Evolutionary conservation across 2,113 vertebrate genomes (phyloP), one percentile per base, ranked within the genome.

Genomic region (Sceloporus tristichus): DNA sequence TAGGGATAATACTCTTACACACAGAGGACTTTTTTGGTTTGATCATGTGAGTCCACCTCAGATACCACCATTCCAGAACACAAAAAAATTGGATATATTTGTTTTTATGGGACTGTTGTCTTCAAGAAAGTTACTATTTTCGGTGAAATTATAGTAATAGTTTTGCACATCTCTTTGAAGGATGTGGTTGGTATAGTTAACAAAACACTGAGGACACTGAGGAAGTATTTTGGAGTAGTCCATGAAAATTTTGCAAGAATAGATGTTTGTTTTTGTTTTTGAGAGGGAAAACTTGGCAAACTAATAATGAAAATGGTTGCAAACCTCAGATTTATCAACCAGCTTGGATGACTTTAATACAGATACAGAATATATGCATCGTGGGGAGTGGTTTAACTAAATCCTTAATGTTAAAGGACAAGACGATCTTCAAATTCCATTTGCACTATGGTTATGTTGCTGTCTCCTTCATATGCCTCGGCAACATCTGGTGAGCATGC

Each of bases 391-490:
- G 76, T 94, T 95, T 94, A 85, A 76, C 38, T 82, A 89, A 93
- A 53, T 86, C 29, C 84, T 88, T 83, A 88, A 90, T 91, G 92
- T 19, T 88, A 73, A 94, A 85, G 88, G 80, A 94, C 91, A 95
- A 95, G 86, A 88, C 96, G 90, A 95, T 95, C 91, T 95, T 96
- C 85, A 91, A 91, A 93, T 95, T 88, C 66, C 92, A 19, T 92
- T 94, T 95, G 91, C 86, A 90, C 73, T 79, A 83, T 92, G 85
- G 92, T 73, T 90, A 54, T 90, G 48, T 81, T 91, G 68, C 90
- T 90, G 7, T 91, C 93, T 91, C 90, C 89, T 92, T 93, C 88
- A 90, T 80, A 94, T 88, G 73, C 91, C 83, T 94, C 90, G 90
- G 82, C 3, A 94, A 91, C 94, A 96, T 92, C 94, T 96, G 95